Evolutionary conservation across 2,797 vertebrate genomes (phyloP), one percentile per base, ranked within the genome.

Genomic region (Lepus townsendii): DNA sequence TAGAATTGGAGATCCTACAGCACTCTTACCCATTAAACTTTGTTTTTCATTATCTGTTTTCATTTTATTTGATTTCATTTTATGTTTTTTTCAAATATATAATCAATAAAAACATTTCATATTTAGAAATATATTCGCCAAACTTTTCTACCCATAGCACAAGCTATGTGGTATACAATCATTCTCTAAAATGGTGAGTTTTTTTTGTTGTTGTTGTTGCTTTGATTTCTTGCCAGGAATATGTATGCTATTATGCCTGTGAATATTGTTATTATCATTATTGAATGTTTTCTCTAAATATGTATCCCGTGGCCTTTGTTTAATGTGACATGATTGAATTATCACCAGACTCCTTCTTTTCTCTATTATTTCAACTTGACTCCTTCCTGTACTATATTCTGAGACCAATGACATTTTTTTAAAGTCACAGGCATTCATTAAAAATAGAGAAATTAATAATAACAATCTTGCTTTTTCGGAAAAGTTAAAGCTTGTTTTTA

Each of bases 101-200:
- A 78, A 47, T 10, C 1, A 0, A 47, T 10, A 65, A 66, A 85
- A 90, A 30, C 57, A 85, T 79, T 63, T 72, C 13, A 65, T 90
- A 68, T 93, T 54, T 82, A 83, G 90, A 89, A 90, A 84, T 63
- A 38, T 3, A 42, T 88, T 83, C 83, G 65, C 63, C 83, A 50
- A 73, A 77, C 12, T 71, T 78, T 5, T n/a, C 19, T 50, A 8
- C 75, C 88, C 30, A 32, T 32, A 13, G 60, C 26, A 83, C 50
- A 35, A 63, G 2, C 26, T 79, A 5, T 57, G 54, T 57, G 14
- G 13, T 57, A 17, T 73, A 60, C 72, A 94, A 47, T 90, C 65
- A 42, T 71, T 72, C 60, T 71, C 68, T 68, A 8, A 22, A 4
- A 68, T 30, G 3, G 7, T 24, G 30, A 65, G 13, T 76, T 85